Base-by-base conservation (phyloP, 2,888 invertebrate species). In the Stomorhina lunata region DNA sequence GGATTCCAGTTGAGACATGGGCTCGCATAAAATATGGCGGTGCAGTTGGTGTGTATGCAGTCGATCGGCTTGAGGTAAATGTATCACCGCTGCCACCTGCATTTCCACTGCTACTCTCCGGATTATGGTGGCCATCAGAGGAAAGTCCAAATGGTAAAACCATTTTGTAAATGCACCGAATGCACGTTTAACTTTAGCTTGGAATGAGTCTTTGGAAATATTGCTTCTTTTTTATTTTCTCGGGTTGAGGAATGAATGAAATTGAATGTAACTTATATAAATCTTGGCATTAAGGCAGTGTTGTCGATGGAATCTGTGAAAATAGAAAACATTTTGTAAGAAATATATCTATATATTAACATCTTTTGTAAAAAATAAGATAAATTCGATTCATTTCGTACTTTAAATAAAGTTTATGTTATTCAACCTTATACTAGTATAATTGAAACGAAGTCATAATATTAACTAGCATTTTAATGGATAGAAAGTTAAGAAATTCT, bases 141-240 rank as follows among this genome's bases (percentile, higher is more conserved):
- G 88, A 88, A 50, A 90, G 86, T 81, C 89, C 90, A 81, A 91
- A 90, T 43, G 91, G 91, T 78, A 91, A 84, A 66, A 91, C 91
- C 91, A 91, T 91, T 85, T 71, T 82, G 81, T 32, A 50, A 83
- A 84, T 83, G 72, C 84, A 79, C 84, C 57, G n/a, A 22, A 22
- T 69, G 45, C 12, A 61, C 61, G 37, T 20, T 61, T 20, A 59
- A 57, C 27, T 59, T 76, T 50, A 65, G 40, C 2, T 48, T 37
- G 10, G 6, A 29, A 20, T 20, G 65, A 75, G 55, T 83, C 59
- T 40, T 59, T 59, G 4, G 84, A 88, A 79, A 84, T 84, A 83
- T 80, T 85, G 69, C 83, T 87, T 84, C 73, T 80, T 43, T 48
- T 40, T 27, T 43, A n/a, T n/a, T 43, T 20, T 5, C 10, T 9